Percentiles rank a stretch among this genome's conserved stretches.
phyloP scores from a whole-genome alignment of 2,888 invertebrate genomes.

The Plebejus argus region DNA sequence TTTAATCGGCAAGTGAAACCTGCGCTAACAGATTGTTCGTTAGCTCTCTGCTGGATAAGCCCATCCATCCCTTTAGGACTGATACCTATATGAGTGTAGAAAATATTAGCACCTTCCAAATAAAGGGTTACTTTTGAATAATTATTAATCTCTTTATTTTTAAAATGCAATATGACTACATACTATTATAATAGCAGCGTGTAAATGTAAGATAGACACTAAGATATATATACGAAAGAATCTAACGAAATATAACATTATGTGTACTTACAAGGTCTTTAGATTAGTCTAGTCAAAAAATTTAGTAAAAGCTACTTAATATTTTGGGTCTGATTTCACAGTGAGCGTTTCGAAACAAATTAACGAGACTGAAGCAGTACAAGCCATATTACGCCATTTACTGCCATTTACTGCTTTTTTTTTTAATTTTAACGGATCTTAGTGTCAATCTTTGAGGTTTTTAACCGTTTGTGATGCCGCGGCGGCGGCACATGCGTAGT shows the following conservation, averaged over 20 bases:
- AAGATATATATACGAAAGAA: conserved; percentile 50
- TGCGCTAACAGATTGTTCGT: conserved; percentile 36
- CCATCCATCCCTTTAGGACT: background rate
- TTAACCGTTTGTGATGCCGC: background rate
- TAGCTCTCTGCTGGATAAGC: conserved; percentile 36
- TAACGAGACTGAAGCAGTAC: conserved; percentile 52
- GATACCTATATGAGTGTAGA: background rate
- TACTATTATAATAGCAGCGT: background rate
- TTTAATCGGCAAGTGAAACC: conserved; percentile 1
- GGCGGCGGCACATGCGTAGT: no score
- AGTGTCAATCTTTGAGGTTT: conserved; percentile 48
- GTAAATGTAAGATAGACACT: conserved; percentile 50
- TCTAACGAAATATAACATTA: conserved; percentile 44
- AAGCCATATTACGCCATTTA: conserved; percentile 3
- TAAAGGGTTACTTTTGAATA: background rate
- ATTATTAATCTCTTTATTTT: background rate
- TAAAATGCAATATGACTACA: conserved; percentile 1
- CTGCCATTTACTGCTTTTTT: background rate
- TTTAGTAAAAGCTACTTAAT: conserved; percentile 33
- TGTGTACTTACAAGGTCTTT: conserved; percentile 55
- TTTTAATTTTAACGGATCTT: conserved; percentile 46
- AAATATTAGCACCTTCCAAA: conserved; percentile 3
- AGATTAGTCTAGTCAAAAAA: conserved; percentile 63
- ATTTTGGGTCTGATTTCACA: conserved; percentile 2
- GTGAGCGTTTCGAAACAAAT: background rate